Evolutionary conservation across 2,113 vertebrate species (phyloP).

Genomic region (Phycodurus eques): DNA sequence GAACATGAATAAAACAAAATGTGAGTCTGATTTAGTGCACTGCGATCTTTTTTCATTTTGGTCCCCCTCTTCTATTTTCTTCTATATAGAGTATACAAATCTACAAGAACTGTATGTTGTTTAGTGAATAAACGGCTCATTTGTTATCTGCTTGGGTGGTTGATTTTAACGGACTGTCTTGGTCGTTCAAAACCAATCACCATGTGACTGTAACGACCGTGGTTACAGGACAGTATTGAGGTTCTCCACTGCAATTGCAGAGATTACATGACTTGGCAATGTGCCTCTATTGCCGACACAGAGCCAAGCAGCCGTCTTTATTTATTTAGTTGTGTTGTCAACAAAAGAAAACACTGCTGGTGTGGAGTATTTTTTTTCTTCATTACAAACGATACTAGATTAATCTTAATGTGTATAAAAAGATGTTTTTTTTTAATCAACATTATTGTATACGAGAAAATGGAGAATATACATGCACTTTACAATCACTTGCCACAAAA

Average conservation of each 20-base stretch:
- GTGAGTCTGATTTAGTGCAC: too few species aligned
- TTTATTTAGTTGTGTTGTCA: not conserved
- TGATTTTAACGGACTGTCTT: not conserved
- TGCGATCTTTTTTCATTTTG: too few species aligned
- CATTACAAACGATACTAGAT: not conserved
- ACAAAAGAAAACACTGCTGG: conserved; percentile 1
- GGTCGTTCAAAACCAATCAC: not conserved
- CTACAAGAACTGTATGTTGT: not conserved
- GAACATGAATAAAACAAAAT: too few species aligned
- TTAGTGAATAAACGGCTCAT: not conserved
- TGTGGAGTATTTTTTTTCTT: not conserved
- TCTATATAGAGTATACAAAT: not conserved
- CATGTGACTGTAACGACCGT: not conserved
- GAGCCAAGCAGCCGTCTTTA: not conserved
- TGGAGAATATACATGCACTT: not conserved
- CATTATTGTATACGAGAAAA: not conserved
- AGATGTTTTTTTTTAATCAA: not conserved
- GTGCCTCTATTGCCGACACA: not conserved
- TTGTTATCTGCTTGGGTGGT: not conserved
- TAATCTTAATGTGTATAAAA: conserved; percentile 6
- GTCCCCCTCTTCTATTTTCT: not conserved
- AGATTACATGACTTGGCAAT: conserved; percentile 6
- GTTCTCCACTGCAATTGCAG: not conserved
- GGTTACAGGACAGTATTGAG: not conserved
- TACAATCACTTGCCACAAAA: not conserved